Base-by-base conservation (phyloP, 2,797 vertebrate genomes). In the Urosaurus nigricauda region DNA sequence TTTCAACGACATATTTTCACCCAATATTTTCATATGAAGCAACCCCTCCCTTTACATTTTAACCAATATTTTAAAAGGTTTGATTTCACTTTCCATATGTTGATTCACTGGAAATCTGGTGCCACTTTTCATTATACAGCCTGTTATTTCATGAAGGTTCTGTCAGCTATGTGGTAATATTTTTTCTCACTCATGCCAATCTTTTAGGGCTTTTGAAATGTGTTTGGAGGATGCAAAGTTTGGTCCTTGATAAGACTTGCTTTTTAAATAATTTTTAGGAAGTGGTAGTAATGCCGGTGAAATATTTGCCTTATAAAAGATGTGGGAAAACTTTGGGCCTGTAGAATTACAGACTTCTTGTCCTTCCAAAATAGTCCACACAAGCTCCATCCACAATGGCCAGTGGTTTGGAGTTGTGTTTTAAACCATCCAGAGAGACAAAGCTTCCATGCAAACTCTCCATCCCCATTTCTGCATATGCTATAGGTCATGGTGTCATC, bases 1-100 rank as follows among this genome's bases (percentile, higher is more conserved):
- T 86, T 90, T 79, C 71, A 88, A 32, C 65, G 68, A 32, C 32
- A 14, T 12, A 86, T 83, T 91, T 82, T 29, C n/a, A 79, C 1
- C 60, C 16, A 1, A 81, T 73, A 5, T 60, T 89, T 89, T 19
- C 24, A 32, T 78, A 71, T 21, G 78, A 79, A 13, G 0, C 51
- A 17, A 32, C 65, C 65, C 43, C 17, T 5, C 43, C 26, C 6
- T 14, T 11, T 84, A 19, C 0, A 0, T 80, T 12, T 91, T 87
- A 65, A 58, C 40, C 26, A 1, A 0, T 60, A 47, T 2, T 89
- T 71, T 91, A 58, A 71, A 37, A 56, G n/a, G 47, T 53, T 58
- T 47, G 24, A 19, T 83, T 86, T 91, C 74, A 65, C 26, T 1
- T 53, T 88, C 87, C 58, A 70, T 79, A 58, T 2, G 24, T 35